phyloP scores from a whole-genome alignment of 2,888 invertebrate genomes.

The Ellobium chinense region DNA sequence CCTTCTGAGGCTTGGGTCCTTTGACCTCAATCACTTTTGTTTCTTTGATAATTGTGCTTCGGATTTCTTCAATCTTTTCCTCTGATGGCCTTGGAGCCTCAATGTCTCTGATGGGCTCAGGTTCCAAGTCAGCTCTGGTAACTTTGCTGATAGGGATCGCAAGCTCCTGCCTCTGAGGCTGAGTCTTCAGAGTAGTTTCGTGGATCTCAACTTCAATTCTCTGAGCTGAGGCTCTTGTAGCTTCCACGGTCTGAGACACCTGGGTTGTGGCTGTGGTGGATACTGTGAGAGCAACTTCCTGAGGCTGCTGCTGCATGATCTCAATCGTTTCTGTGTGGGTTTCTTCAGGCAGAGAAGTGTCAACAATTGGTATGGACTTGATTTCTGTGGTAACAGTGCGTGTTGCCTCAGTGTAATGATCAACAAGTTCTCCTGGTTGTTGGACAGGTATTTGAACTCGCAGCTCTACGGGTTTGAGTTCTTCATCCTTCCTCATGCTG shows the following conservation, averaged over 20 bases:
- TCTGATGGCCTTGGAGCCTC: conserved; percentile 61
- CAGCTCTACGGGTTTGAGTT: conserved; percentile 60
- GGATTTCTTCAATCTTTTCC: conserved; percentile 63
- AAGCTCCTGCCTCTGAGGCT: conserved; percentile 64
- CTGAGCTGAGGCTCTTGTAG: conserved; percentile 58
- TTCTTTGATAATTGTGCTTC: conserved; percentile 59
- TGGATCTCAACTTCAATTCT: conserved; percentile 73
- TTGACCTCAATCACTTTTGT: conserved; percentile 42
- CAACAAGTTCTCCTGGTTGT: conserved; percentile 54
- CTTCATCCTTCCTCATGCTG: conserved; percentile 62
- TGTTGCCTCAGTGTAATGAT: conserved; percentile 61
- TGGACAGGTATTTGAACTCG: conserved; percentile 61
- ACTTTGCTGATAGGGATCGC: conserved; percentile 61
- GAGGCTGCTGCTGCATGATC: conserved; percentile 65
- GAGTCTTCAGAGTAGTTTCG: conserved; percentile 63
- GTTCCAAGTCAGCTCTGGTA: conserved; percentile 57
- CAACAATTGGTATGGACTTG: conserved; percentile 57
- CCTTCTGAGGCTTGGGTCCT: conserved; percentile 47
- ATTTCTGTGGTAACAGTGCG: conserved; percentile 65
- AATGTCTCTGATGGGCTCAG: conserved; percentile 41
- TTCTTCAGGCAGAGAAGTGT: conserved; percentile 49
- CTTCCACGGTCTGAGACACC: conserved; percentile 53
- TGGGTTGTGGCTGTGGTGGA: conserved; percentile 58
- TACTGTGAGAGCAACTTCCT: conserved; percentile 61
- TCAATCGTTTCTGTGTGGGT: conserved; percentile 73